Evolutionary conservation across 2,113 vertebrate species (phyloP).

Genomic region (Amazona guildingii): DNA sequence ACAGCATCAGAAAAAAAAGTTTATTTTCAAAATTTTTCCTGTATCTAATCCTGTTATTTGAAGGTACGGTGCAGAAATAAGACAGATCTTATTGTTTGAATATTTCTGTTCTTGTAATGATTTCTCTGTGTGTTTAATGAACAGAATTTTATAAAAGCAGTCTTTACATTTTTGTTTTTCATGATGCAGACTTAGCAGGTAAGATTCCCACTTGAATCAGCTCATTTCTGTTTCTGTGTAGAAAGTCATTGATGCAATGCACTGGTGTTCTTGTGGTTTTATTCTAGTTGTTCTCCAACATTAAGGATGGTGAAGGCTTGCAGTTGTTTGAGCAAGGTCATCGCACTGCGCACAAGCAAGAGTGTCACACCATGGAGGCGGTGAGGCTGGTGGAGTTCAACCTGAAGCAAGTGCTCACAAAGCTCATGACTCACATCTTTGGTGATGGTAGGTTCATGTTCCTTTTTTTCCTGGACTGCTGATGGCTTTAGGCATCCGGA

Average conservation of each 20-base stretch:
- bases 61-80: background rate
- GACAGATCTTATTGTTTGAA: background rate
- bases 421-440: slow-evolving; percentile 86
- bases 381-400: slow-evolving; percentile 87
- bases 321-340: slow-evolving; percentile 84
- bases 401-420: slow-evolving; percentile 85
- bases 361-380: slow-evolving; percentile 89
- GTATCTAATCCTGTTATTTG: background rate
- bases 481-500: background rate
- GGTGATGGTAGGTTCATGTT: slow-evolving; percentile 80
- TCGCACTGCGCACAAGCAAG: slow-evolving; percentile 86
- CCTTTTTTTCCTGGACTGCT: background rate
- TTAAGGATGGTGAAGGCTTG: slow-evolving; percentile 79
- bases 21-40: background rate
- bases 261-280: background rate
- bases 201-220: background rate
- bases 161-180: background rate
- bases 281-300: slow-evolving; percentile 83
- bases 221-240: background rate
- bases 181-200: background rate
- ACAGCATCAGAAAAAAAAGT: background rate
- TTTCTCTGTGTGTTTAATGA: background rate
- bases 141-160: background rate
- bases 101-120: background rate
- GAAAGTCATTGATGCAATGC: background rate